Conservation (phyloP, 2,797 vertebrate genomes). For the Apodemus agrarius region DNA sequence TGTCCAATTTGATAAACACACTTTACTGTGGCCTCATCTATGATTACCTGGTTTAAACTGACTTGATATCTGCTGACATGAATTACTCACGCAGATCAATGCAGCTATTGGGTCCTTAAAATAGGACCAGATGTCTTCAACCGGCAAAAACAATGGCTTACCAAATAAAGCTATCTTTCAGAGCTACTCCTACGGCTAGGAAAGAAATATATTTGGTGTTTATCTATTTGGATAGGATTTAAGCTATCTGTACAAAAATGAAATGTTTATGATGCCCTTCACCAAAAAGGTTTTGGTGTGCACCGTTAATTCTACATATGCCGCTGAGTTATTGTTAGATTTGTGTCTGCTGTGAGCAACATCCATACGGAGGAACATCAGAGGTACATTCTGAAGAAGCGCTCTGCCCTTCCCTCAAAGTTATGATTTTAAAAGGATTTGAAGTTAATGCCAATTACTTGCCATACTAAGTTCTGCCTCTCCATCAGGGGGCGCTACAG, state of each 20-base stretch:
- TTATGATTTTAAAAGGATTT: slow-evolving; percentile 70
- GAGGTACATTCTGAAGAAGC: slow-evolving; percentile 33
- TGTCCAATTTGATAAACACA: neutral
- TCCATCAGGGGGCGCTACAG: neutral
- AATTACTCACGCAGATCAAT: slow-evolving; percentile 13
- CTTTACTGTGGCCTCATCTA: neutral
- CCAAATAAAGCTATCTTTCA: neutral
- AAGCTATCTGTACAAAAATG: slow-evolving; percentile 46
- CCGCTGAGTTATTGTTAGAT: slow-evolving; percentile 67
- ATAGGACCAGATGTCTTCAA: neutral
- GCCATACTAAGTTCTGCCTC: neutral
- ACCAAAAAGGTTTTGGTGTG: neutral
- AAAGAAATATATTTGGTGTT: neutral
- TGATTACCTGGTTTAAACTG: neutral
- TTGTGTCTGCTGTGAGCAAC: slow-evolving; percentile 42
- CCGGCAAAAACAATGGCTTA: neutral
- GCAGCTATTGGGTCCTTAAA: neutral
- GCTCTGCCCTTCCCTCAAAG: neutral
- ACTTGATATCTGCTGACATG: neutral
- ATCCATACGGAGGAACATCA: slow-evolving; percentile 51
- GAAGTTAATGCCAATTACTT: slow-evolving; percentile 47
- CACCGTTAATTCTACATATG: neutral
- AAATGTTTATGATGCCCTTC: accelerated
- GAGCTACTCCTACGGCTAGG: neutral
- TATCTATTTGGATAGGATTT: slow-evolving; percentile 49